Evolutionary conservation across 2,888 invertebrate species (phyloP), one percentile per base, ranked within the genome.

Genomic region (Amiota minor): DNA sequence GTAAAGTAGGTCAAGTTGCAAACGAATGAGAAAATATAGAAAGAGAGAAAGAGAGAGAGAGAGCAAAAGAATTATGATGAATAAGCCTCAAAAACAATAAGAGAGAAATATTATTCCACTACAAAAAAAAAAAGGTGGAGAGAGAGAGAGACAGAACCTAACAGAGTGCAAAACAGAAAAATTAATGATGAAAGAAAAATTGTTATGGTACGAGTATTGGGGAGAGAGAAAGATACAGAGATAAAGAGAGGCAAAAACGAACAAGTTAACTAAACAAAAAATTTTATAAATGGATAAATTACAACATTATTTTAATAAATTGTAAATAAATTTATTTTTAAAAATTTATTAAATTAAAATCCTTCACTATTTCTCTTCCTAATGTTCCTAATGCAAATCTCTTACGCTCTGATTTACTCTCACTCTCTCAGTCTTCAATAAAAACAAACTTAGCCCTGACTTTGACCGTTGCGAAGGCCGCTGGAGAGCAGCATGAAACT

Each of bases 1-100:
- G 83, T 85, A 88, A 85, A 86, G 82, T 86, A 84, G 88, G 89
- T 89, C 89, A 89, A 87, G 89, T 89, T 89, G 89, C 85, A 75
- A 75, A 75, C 76, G 75, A 68, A 61, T 18, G 50, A 18, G 47
- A 61, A 53, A 12, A 49, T 45, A 20, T 55, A 53, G 10, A 56
- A 61, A 75, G 70, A 45, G 71, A 76, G 74, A 56, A 46, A n/a
- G 68, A 73, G 76, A 56, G 69, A 14, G 50, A 67, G 61, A 70
- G 74, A 23, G 8, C 73, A 68, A 65, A 46, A 35, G 35, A 35
- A 35, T 35, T 35, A 35, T 6, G 35, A 35, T 68, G 73, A 16
- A 20, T 12, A 35, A 35, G 35, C 35, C 35, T 35, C 35, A 35
- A 35, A 35, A 35, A 6, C 2, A 8, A 35, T n/a, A 8, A 35